These are phyloP conservation scores for Emberiza fucata DNA, from an alignment of 2,113 vertebrate genomes.

Conservation along the genomic window DNA sequence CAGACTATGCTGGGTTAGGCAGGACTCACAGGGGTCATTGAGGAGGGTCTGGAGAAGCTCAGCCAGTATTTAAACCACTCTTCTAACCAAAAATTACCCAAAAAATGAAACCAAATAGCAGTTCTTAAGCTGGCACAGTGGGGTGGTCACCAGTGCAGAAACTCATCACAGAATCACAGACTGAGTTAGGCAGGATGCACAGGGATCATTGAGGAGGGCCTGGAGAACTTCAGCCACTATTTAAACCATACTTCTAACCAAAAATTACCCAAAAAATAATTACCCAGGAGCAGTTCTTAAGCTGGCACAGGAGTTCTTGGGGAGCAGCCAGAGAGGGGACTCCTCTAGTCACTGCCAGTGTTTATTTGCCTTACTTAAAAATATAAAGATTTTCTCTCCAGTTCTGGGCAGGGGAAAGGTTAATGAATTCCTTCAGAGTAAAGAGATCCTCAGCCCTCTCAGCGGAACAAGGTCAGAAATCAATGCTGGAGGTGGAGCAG, in stretches of 20 bases:
- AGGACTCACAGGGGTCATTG: neutral
- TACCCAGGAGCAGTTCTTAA: neutral
- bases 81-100: neutral
- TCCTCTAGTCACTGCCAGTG: neutral
- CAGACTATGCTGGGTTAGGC: neutral
- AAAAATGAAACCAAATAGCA: neutral
- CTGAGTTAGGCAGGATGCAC: neutral
- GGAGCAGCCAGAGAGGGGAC: neutral
- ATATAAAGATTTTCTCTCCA: conserved; percentile 61
- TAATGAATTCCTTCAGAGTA: conserved; percentile 64
- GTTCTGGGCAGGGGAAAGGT: conserved; percentile 54
- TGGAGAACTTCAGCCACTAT: neutral
- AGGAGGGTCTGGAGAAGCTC: neutral
- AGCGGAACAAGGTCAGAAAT: conserved; percentile 50
- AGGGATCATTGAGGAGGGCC: neutral
- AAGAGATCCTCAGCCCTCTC: conserved; percentile 53
- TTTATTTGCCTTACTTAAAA: conserved; percentile 64
- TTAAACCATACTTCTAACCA: neutral
- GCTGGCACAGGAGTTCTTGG: neutral
- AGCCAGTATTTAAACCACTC: neutral
- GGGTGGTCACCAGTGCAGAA: too few species aligned
- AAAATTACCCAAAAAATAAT: neutral
- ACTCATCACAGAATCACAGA: neutral
- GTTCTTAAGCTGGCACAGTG: neutral
- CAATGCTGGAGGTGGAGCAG: conserved; percentile 62